phyloP scores from a whole-genome alignment of 2,888 invertebrate genomes.

The Shargacucullia verbasci region DNA sequence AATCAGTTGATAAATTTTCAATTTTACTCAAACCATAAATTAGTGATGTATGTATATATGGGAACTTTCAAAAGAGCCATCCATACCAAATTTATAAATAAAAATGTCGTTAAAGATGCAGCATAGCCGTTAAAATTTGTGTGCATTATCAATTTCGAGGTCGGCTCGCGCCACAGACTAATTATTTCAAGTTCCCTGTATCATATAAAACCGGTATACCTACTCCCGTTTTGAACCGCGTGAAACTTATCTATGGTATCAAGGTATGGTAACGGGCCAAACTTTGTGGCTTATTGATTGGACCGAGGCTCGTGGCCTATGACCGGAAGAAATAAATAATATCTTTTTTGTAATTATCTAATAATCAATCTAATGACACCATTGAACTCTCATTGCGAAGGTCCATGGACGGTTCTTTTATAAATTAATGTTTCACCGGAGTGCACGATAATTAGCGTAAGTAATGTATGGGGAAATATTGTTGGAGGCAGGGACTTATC shows the following conservation, averaged over 20 bases:
- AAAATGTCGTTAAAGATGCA: slow-evolving; percentile 15
- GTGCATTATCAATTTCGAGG: slow-evolving; percentile 47
- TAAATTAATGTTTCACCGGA: slow-evolving; percentile 22
- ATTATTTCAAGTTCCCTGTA: slow-evolving; percentile 47
- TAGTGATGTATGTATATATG: slow-evolving; percentile 12
- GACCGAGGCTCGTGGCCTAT: slow-evolving; percentile 34
- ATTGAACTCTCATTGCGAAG: slow-evolving; percentile 27
- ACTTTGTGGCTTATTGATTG: slow-evolving; percentile 52
- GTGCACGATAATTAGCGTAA: slow-evolving; percentile 26
- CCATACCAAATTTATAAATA: slow-evolving; percentile 11
- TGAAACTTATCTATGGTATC: slow-evolving; percentile 43
- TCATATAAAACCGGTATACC: slow-evolving; percentile 51
- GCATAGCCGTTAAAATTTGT: slow-evolving; percentile 22
- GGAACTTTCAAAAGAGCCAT: slow-evolving; percentile 24
- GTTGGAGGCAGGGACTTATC: slow-evolving; percentile 13
- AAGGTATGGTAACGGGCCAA: slow-evolving; percentile 37
- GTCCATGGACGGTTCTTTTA: slow-evolving; percentile 18
- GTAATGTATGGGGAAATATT: slow-evolving; percentile 7
- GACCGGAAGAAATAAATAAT: slow-evolving; percentile 44
- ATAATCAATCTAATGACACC: slow-evolving; percentile 44
- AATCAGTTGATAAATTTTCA: slow-evolving; percentile 26
- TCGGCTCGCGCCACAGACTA: slow-evolving; percentile 36
- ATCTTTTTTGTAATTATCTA: slow-evolving; percentile 30
- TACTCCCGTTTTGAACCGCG: slow-evolving; percentile 39
- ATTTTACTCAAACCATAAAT: slow-evolving; percentile 20